Conservation (phyloP, 2,888 invertebrate genomes). For the Cloeon dipterum region DNA sequence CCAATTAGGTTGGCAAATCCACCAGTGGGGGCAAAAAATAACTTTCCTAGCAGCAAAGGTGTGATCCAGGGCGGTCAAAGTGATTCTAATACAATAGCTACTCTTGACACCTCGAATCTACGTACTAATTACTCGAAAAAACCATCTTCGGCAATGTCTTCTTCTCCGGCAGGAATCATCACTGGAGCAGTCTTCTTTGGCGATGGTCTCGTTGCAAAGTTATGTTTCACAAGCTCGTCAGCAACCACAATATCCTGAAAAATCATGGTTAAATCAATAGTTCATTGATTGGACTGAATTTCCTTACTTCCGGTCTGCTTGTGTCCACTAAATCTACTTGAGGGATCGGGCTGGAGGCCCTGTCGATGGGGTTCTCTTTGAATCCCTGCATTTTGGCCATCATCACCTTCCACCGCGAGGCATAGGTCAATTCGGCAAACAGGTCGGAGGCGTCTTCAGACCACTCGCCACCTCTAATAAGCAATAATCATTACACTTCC, state of each 20-base stretch:
- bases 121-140: no score
- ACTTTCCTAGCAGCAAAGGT: no score
- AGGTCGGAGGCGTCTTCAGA: conserved; percentile 13
- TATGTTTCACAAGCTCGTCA: conserved; percentile 30
- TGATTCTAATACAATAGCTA: no score
- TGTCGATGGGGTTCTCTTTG: conserved; percentile 15
- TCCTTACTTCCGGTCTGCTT: conserved; percentile 24
- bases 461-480: neutral
- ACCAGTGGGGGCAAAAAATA: no score
- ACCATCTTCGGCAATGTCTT: no score
- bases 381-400: conserved; percentile 53
- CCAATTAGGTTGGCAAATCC: no score
- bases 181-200: no score
- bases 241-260: conserved; percentile 33
- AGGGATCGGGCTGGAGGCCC: conserved; percentile 46
- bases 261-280: neutral
- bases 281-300: conserved; percentile 2
- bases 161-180: no score
- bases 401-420: conserved; percentile 50
- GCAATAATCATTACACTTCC: neutral
- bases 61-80: no score
- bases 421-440: conserved; percentile 18
- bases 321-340: conserved; percentile 53
- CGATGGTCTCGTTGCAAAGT: no score
- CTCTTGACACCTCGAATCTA: no score